Base-by-base conservation (phyloP, 2,113 vertebrate species). In the Cyrtonyx montezumae region DNA sequence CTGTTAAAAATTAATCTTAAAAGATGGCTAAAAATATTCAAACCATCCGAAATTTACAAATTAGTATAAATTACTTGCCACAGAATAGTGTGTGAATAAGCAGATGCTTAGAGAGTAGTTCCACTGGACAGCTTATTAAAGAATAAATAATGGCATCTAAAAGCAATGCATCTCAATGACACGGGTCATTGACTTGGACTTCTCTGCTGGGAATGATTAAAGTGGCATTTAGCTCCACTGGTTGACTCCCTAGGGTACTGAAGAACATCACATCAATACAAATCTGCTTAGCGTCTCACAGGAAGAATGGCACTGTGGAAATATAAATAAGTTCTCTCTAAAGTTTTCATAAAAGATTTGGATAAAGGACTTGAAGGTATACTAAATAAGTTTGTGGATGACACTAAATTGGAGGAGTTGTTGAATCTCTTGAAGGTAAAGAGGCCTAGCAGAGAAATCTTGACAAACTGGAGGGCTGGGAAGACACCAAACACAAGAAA, bases 141-240 rank as follows among this genome's bases (percentile, higher is more conserved):
- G 58, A 89, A 93, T 92, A 96, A 96, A 96, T 87, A 75, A 91
- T 82, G 77, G 63, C 78, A 74, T 95, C 87, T 82, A 77, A 92
- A 89, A 55, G 63, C 87, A 92, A 77, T 91, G 84, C 63, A 85
- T 55, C 84, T 94, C 78, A 79, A 73, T 14, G 48, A 49, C 59
- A 91, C 63, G 91, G 94, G 92, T 94, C 88, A 91, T 91, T 93
- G 91, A 74, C 86, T 95, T 77, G 79, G 78, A 84, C 78, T 42
- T 92, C 70, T 89, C 87, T 2, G 6, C 88, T 79, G 92, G 67
- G 91, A 87, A 94, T 84, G 55, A 91, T 93, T 94, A 87, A 94
- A 93, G 55, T 48, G 40, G 21, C 70, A 82, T 95, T 93, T 88
- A 90, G 40, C 62, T 79, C 26, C 76, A n/a, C 53, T 76, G 22